These are phyloP conservation scores for Bombyx mandarina DNA, from an alignment of 1,140 invertebrate genomes.

Conservation along the genomic window DNA sequence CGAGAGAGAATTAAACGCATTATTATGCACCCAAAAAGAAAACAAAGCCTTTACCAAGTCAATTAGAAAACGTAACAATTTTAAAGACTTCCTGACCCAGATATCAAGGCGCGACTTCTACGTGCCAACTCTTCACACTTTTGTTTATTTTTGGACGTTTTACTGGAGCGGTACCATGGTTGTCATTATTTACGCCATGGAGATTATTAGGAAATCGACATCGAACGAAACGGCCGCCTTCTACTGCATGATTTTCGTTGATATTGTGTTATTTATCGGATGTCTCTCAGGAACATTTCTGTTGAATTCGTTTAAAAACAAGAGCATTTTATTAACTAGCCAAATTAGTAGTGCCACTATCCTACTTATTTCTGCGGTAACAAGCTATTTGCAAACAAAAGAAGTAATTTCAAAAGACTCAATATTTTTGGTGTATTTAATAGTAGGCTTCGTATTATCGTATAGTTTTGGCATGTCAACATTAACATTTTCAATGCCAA, in stretches of 20 bases:
- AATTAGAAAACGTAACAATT: neutral
- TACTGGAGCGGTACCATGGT: slow-evolving; percentile 13
- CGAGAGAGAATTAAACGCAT: slow-evolving; percentile 6
- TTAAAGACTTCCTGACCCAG: neutral
- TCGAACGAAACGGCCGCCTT: neutral
- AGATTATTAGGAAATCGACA: slow-evolving; percentile 8
- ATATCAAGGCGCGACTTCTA: slow-evolving; percentile 3
- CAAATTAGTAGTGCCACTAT: neutral
- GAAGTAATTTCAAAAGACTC: neutral
- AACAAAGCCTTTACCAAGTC: neutral
- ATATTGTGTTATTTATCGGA: slow-evolving; percentile 5
- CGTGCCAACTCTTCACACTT: slow-evolving; percentile 9
- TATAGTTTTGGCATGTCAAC: slow-evolving; percentile 5
- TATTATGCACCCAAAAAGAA: slow-evolving; percentile 8
- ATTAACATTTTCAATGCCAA: slow-evolving; percentile 3
- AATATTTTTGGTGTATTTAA: slow-evolving; percentile 3
- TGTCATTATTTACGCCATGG: slow-evolving; percentile 7
- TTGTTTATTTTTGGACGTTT: slow-evolving; percentile 4
- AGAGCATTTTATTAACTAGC: slow-evolving; percentile 9
- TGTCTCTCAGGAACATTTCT: neutral
- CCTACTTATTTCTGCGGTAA: neutral
- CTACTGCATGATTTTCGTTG: slow-evolving; percentile 4
- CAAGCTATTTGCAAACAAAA: slow-evolving; percentile 6
- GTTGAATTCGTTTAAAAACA: slow-evolving; percentile 5
- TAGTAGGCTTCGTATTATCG: slow-evolving; percentile 5